Conservation (phyloP, 2,113 vertebrate species). For the Phocoena phocoena region DNA sequence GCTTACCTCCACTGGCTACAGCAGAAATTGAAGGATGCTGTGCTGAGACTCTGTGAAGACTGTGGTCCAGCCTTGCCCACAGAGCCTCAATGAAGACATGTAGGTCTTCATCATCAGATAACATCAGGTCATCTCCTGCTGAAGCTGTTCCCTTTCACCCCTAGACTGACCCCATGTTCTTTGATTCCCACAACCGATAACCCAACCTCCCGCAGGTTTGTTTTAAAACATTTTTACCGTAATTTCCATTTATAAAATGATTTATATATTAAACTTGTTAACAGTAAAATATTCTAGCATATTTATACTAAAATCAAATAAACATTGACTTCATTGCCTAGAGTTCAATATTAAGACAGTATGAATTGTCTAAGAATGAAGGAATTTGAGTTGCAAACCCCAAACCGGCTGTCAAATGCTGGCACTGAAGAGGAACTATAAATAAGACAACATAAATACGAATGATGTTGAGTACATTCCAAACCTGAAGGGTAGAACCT, state of each 20-base stretch:
- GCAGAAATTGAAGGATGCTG: neutral
- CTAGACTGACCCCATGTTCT: neutral
- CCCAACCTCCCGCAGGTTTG: neutral
- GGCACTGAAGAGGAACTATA: neutral
- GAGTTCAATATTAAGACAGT: neutral
- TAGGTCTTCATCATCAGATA: neutral
- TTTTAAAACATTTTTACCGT: neutral
- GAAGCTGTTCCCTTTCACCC: neutral
- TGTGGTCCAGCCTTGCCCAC: rapidly evolving
- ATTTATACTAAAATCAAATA: neutral
- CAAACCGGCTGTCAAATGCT: neutral
- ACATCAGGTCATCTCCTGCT: rapidly evolving
- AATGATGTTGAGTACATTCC: neutral
- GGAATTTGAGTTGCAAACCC: neutral
- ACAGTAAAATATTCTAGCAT: neutral
- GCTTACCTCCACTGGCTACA: neutral
- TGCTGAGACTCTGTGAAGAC: neutral
- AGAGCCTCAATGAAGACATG: rapidly evolving
- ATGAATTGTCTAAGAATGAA: neutral
- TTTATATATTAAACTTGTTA: neutral
- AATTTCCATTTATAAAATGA: neutral
- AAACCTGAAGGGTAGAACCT: neutral
- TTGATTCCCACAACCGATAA: neutral
- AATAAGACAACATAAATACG: neutral
- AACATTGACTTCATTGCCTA: neutral